Percentiles rank a stretch among this genome's conserved stretches.
These are phyloP conservation scores for Hydrotaea cyrtoneurina DNA, from an alignment of 2,888 invertebrate species.

Conservation along the genomic window DNA sequence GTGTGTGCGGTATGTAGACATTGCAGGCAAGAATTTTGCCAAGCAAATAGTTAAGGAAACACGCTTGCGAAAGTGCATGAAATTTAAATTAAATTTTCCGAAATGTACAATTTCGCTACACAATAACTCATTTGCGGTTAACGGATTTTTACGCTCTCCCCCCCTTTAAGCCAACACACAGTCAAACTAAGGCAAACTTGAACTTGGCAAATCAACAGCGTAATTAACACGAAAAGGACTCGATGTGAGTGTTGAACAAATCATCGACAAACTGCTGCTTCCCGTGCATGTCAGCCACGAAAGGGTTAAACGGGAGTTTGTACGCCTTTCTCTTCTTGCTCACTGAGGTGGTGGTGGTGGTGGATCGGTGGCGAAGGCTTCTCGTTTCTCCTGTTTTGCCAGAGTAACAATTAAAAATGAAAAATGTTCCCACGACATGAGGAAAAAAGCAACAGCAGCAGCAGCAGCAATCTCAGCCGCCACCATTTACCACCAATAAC, in stretches of 20 bases:
- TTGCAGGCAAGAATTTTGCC: slow-evolving; percentile 64
- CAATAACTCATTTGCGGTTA: slow-evolving; percentile 28
- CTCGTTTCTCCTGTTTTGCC: background rate
- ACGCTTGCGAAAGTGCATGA: slow-evolving; percentile 51
- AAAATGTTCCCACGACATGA: slow-evolving; percentile 77
- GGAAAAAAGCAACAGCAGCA: slow-evolving; percentile 37
- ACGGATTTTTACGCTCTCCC: background rate
- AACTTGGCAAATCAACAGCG: slow-evolving; percentile 12
- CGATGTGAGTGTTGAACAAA: background rate
- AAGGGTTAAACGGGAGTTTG: too few relatives aligned
- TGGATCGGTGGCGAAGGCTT: background rate
- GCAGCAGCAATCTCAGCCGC: slow-evolving; percentile 22
- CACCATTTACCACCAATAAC: slow-evolving; percentile 29
- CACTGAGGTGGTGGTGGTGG: background rate
- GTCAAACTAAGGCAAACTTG: background rate
- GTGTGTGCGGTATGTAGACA: slow-evolving; percentile 57
- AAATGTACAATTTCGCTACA: slow-evolving; percentile 12
- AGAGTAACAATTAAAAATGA: slow-evolving; percentile 77
- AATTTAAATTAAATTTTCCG: slow-evolving; percentile 36
- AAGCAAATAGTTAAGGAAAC: slow-evolving; percentile 52
- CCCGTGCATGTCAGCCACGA: background rate
- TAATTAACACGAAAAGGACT: slow-evolving; percentile 18
- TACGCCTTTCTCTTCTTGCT: slow-evolving; percentile 8
- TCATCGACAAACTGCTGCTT: background rate
- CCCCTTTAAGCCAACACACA: background rate